Base-by-base conservation (phyloP, 2,113 vertebrate species). In the Turnix velox region DNA sequence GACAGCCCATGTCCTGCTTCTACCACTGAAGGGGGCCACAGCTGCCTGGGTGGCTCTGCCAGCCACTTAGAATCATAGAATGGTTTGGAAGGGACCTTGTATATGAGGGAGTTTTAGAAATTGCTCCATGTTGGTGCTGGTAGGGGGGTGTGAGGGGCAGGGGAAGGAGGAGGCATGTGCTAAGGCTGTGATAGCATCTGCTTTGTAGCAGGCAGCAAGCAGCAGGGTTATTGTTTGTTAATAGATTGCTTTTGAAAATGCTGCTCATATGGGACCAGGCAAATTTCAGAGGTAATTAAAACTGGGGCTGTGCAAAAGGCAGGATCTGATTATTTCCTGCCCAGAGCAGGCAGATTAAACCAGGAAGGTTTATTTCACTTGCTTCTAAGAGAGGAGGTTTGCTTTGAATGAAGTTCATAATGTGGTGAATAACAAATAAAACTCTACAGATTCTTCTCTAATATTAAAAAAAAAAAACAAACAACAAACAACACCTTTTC, bases 241-340 rank as follows among this genome's bases (percentile, higher is more conserved):
- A 96, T 94, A 76, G 95, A 96, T 96, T 94, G 94, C 93, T 94
- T 95, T 74, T 94, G 97, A 96, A 94, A 96, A 84, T n/a, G 91
- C 94, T 88, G 94, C 92, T 96, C 95, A 52, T 62, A 55, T 92
- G 96, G 97, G 97, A 96, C 89, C 73, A 18, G 87, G 61, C n/a
- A 1, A 86, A 92, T 93, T 97, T 86, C 96, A 94, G 90, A 96
- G 94, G 96, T 97, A 97, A 97, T 97, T 97, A 97, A 96, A 97
- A 97, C 91, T 97, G 91, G 88, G 93, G 49, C 94, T 91, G 87
- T 96, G 93, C 95, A 97, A 90, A 93, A 97, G 75, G 87, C 92
- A 95, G 61, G 89, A 96, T 95, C 97, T 96, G 97, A 96, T 97
- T 95, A 92, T 90, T 95, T 94, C 84, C 82, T 51, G 87, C 91